These are phyloP conservation scores for Sesamia nonagrioides DNA, from an alignment of 1,140 invertebrate genomes.

Conservation along the genomic window DNA sequence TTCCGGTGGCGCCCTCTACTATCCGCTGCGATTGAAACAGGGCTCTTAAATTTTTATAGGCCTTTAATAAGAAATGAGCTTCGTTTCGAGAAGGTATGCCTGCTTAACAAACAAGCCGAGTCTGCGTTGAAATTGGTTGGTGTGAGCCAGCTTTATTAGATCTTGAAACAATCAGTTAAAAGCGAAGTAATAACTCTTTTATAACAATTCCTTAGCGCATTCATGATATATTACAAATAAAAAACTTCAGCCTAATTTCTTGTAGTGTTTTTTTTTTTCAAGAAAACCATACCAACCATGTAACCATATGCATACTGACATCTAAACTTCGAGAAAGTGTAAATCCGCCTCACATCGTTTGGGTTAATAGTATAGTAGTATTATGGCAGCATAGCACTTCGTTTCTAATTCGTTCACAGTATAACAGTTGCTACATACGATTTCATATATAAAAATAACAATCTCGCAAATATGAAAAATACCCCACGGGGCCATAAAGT, in stretches of 20 bases:
- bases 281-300: too few species aligned
- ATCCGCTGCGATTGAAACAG: slow-evolving; percentile 59
- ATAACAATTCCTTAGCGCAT: too few species aligned
- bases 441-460: slow-evolving; percentile 48
- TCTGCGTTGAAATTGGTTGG: background rate
- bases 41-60: slow-evolving; percentile 45
- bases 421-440: slow-evolving; percentile 21
- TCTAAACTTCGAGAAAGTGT: background rate
- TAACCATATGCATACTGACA: background rate
- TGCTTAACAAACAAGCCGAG: slow-evolving; percentile 1
- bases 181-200: background rate
- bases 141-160: background rate
- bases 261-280: too few species aligned
- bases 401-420: background rate
- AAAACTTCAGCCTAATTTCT: too few species aligned
- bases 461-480: slow-evolving; percentile 26
- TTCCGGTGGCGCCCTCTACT: slow-evolving; percentile 62
- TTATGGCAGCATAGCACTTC: slow-evolving; percentile 5
- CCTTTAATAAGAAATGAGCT: slow-evolving; percentile 44
- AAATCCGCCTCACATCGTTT: slow-evolving; percentile 11
- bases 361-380: background rate
- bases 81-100: slow-evolving; percentile 18
- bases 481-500: slow-evolving; percentile 22
- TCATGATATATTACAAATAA: too few species aligned
- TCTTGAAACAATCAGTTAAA: background rate